Evolutionary conservation across 2,888 invertebrate species (phyloP).

Genomic region (Abscondita cerata): DNA sequence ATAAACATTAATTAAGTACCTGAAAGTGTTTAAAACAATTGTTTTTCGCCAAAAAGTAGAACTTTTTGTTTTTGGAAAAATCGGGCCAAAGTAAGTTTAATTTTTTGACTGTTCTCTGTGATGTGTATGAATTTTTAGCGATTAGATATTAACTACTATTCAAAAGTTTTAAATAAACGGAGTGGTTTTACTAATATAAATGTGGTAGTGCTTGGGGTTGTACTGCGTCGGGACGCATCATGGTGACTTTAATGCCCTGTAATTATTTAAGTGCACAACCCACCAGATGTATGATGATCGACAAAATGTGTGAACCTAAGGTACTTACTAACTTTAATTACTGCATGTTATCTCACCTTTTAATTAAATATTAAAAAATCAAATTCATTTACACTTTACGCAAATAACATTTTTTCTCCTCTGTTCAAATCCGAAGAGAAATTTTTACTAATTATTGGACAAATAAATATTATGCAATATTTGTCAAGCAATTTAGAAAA

Average conservation of each 20-base stretch:
- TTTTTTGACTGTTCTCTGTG: conserved; percentile 5
- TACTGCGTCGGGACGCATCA: conserved; percentile 44
- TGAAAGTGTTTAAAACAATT: conserved; percentile 23
- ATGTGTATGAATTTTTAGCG: conserved; percentile 7
- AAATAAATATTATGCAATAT: too few relatives aligned
- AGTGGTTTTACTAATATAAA: conserved; percentile 7
- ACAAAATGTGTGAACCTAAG: conserved; percentile 60
- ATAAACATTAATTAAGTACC: too few relatives aligned
- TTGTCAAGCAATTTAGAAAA: too few relatives aligned
- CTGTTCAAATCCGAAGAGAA: too few relatives aligned
- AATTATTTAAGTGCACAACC: conserved; percentile 67
- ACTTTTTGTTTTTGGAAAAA: too few relatives aligned
- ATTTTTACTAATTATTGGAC: too few relatives aligned
- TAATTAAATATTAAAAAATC: too few relatives aligned
- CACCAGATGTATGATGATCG: conserved; percentile 60
- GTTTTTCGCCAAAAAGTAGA: conserved; percentile 31
- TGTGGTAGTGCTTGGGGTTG: conserved; percentile 9
- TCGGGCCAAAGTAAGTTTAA: neutral
- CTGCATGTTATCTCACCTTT: too few relatives aligned
- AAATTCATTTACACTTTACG: too few relatives aligned
- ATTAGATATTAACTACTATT: too few relatives aligned
- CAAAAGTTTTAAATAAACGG: neutral
- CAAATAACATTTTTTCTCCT: too few relatives aligned
- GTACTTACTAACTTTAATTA: conserved; percentile 40
- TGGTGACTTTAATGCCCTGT: conserved; percentile 74